Conservation (phyloP, 2,888 invertebrate genomes). For the Parapristionchus giblindavisi region DNA sequence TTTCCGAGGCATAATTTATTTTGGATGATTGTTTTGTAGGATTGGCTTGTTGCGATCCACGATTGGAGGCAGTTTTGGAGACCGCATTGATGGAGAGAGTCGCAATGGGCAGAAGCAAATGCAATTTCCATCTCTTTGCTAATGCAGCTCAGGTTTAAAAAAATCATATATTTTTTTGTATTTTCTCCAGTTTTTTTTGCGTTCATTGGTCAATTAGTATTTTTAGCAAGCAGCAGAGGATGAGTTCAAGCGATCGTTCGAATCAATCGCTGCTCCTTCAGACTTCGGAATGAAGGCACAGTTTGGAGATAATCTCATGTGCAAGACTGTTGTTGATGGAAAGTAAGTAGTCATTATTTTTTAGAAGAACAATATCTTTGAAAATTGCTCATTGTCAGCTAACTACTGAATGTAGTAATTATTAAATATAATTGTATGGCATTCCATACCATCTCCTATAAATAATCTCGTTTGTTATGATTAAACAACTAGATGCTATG, state of each 20-base stretch:
- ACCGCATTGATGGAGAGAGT: slow-evolving; percentile 19
- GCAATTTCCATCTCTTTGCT: slow-evolving; percentile 36
- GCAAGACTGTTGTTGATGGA: slow-evolving; percentile 34
- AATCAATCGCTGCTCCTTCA: slow-evolving; percentile 26
- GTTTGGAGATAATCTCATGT: slow-evolving; percentile 36
- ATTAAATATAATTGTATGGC: no score
- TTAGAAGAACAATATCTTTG: not conserved
- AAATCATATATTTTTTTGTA: no score
- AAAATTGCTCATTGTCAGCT: not conserved
- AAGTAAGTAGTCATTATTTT: not conserved
- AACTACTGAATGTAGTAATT: not conserved
- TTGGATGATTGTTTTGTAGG: not conserved
- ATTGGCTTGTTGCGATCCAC: slow-evolving; percentile 29
- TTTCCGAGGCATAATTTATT: not conserved
- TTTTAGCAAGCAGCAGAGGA: slow-evolving; percentile 24
- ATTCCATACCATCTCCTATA: not conserved
- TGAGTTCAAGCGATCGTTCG: slow-evolving; percentile 29
- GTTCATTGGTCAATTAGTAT: not conserved
- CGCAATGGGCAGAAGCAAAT: slow-evolving; percentile 25
- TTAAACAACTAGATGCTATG: not conserved
- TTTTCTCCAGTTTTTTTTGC: no score
- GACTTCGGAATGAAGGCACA: slow-evolving; percentile 34
- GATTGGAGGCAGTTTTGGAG: slow-evolving; percentile 24
- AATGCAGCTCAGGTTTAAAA: slow-evolving; percentile 28
- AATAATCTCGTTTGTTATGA: not conserved